phyloP scores from a whole-genome alignment of 2,113 vertebrate species.

The Phrynocephalus versicolor region DNA sequence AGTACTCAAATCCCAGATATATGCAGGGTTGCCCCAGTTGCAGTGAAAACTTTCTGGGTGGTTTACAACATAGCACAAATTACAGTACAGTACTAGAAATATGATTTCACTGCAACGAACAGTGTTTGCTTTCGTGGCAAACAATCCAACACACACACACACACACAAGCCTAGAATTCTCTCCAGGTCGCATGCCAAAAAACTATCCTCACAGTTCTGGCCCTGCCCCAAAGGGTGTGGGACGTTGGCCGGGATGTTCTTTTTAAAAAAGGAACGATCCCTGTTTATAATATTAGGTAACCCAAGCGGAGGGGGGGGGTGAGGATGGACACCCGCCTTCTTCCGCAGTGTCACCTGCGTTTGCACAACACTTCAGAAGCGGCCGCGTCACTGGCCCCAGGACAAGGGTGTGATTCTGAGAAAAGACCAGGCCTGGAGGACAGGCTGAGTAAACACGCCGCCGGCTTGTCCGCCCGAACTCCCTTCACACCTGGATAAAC shows the following conservation, averaged over 20 bases:
- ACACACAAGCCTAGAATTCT: too few relatives aligned
- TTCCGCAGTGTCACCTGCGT: neutral
- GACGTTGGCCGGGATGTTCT: neutral
- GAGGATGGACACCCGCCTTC: too few relatives aligned
- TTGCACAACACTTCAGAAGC: slow-evolving; percentile 27
- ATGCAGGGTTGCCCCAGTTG: too few relatives aligned
- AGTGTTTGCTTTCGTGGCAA: too few relatives aligned
- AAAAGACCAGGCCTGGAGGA: neutral
- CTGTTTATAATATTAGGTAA: neutral
- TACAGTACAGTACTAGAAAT: too few relatives aligned
- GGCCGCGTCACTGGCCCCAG: neutral
- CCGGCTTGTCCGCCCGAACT: neutral
- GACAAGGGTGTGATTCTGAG: slow-evolving; percentile 31
- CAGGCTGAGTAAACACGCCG: slow-evolving; percentile 59
- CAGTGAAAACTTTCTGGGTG: too few relatives aligned
- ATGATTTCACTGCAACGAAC: too few relatives aligned
- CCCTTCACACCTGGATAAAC: slow-evolving; percentile 12
- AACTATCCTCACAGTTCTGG: too few relatives aligned
- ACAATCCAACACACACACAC: too few relatives aligned
- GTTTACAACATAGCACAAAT: too few relatives aligned
- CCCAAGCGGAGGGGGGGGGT: neutral
- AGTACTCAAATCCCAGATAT: too few relatives aligned
- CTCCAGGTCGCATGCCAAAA: too few relatives aligned
- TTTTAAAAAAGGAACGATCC: neutral
- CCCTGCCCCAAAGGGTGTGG: neutral